Conservation (phyloP, 2,797 vertebrate genomes). For the Percopsis omiscomaycus region DNA sequence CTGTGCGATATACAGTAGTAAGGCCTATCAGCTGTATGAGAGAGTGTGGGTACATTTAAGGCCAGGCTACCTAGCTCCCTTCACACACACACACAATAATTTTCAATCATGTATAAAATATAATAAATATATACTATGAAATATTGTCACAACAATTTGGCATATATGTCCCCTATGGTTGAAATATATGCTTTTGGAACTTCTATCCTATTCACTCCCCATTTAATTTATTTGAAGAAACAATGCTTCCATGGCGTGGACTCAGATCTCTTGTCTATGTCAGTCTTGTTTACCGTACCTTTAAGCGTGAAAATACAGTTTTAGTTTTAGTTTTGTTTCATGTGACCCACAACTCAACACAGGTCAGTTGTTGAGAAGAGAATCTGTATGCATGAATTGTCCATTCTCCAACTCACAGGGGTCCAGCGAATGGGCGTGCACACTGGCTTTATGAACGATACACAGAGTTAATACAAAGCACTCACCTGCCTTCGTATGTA, state of each 20-base stretch:
- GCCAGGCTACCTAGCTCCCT: not conserved
- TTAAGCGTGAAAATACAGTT: not conserved
- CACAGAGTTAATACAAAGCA: not conserved
- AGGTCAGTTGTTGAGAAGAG: too few relatives aligned
- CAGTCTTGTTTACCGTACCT: too few relatives aligned
- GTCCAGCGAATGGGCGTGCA: too few relatives aligned
- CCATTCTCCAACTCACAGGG: not conserved
- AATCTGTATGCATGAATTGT: not conserved
- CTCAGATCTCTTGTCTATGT: too few relatives aligned
- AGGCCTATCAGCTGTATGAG: not conserved
- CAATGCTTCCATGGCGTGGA: too few relatives aligned
- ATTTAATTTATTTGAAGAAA: too few relatives aligned
- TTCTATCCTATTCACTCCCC: too few relatives aligned
- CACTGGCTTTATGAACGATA: too few relatives aligned
- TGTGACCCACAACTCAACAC: too few relatives aligned
- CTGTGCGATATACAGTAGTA: not conserved
- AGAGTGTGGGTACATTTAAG: not conserved
- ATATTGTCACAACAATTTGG: not conserved
- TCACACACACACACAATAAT: not conserved
- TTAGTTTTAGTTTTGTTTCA: constrained; percentile 7
- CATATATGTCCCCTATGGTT: too few relatives aligned
- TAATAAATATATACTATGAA: not conserved
- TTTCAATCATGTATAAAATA: not conserved
- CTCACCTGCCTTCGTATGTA: constrained; percentile 2
- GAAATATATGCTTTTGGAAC: too few relatives aligned